Base-by-base conservation (phyloP, 2,797 vertebrate genomes). In the Lemur catta region DNA sequence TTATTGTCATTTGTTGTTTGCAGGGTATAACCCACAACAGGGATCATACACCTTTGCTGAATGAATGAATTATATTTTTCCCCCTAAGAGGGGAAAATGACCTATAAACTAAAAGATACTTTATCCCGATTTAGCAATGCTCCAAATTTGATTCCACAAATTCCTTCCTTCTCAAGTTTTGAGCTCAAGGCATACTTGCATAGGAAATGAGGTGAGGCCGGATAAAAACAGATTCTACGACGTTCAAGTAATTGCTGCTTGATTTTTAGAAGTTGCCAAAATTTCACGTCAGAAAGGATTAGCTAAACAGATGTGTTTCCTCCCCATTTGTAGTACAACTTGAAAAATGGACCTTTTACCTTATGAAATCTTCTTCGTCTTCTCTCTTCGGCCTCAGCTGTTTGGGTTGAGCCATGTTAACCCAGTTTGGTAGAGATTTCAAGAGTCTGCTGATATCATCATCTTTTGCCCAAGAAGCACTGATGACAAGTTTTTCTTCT, bases 391-490 rank as follows among this genome's bases (percentile, higher is more conserved):
- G 99, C n/a, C 99, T 98, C 71, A 99, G 97, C 94, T 99, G 99
- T 97, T 99, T 99, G 96, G 99, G 99, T 65, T 99, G 99, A 33
- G 99, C 98, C 99, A 99, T 99, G 96, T 98, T 99, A 65, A 99
- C 98, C 99, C 99, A 99, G 98, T 99, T 99, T 7, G 99, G 99
- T 30, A 99, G 99, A 2, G 99, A 99, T 98, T 99, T 99, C 89
- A 99, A 98, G 95, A 99, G 98, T 50, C 99, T 99, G 96, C 99
- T 99, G 98, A 99, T 99, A 74, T 99, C 99, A 7, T 99, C 99
- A 1, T 99, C 99, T 98, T 99, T 99, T 46, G 99, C 99, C 99
- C 99, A 99, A 48, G 99, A 99, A 0, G 99, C 99, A 20, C 99
- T 99, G 98, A 99, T 99, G 96, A 99, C 99, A 97, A 99, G 98